Evolutionary conservation across 2,113 vertebrate species (phyloP).

Genomic region (Scopus umbretta): DNA sequence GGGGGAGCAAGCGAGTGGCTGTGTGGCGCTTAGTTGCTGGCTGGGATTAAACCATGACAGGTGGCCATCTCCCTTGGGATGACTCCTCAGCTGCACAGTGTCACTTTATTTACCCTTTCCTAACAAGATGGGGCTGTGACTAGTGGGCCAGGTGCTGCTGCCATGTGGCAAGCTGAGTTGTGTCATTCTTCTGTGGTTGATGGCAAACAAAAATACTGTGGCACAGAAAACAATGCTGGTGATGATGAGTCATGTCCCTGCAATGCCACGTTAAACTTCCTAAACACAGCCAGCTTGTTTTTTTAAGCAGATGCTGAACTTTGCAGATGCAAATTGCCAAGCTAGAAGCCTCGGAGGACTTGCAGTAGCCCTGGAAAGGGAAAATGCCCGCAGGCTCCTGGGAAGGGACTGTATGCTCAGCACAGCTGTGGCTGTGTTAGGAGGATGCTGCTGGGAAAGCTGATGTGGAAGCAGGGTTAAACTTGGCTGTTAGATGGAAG

Average conservation of each 20-base stretch:
- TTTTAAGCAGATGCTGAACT: background rate
- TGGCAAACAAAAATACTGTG: background rate
- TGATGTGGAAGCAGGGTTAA: background rate
- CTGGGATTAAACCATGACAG: too few relatives aligned
- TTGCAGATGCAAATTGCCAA: background rate
- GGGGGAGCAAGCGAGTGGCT: too few relatives aligned
- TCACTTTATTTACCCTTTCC: background rate
- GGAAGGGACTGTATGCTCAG: background rate
- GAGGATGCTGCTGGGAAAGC: background rate
- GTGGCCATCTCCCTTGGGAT: background rate
- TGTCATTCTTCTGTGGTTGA: background rate
- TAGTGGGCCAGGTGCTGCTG: background rate
- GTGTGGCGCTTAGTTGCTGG: too few relatives aligned
- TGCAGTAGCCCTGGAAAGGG: background rate
- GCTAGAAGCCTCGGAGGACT: background rate
- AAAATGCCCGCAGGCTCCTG: background rate
- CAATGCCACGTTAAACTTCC: background rate
- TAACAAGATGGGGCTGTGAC: background rate
- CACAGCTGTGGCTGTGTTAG: accelerated
- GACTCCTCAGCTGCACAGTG: background rate
- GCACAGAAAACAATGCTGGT: background rate
- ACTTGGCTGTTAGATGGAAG: background rate
- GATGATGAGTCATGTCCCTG: background rate
- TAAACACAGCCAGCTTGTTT: background rate
- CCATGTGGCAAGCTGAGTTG: background rate